Base-by-base conservation (phyloP, 2,888 invertebrate genomes). In the Villa cingulata region DNA sequence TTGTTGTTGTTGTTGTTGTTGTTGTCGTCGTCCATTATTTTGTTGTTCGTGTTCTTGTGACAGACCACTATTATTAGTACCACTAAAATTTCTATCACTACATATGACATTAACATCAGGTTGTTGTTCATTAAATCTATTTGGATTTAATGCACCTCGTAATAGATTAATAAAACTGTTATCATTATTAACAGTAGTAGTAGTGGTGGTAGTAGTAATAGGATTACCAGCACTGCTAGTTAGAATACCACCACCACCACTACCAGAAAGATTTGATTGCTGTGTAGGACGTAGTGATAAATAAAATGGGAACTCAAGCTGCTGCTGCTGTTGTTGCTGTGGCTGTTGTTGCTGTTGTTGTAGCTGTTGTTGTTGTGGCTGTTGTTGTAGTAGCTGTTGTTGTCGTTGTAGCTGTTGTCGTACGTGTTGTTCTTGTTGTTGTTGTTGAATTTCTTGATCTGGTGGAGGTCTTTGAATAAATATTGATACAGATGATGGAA, bases 341-440 rank as follows among this genome's bases (percentile, higher is more conserved):
- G 23, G n/a, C 39, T 46, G 27, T 50, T 53, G 19, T 53, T 51
- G 42, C 51, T 47, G 10, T 23, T 7, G 7, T 52, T 46, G n/a
- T n/a, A 41, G 19, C 46, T 50, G 43, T 17, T 53, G 39, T 43
- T 50, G 23, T 6, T 23, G 23, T 6, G 5, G 23, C 4, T 23
- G 23, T 23, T 23, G n/a, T 45, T 40, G 45, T 44, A 29, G 41
- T 18, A 49, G 41, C n/a, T 41, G 43, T 27, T 29, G 46, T 12
- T 52, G 52, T 20, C 44, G 20, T 38, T 46, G 48, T 50, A 34
- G 41, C 47, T 49, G 53, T 43, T 38, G 49, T 27, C 50, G 52
- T 48, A 49, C 48, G 50, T 47, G 40, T 9, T 44, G 44, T 12
- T 44, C 39, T 34, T 39, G 47, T 15, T 46, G 41, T 20, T 18